Base-by-base conservation (phyloP, 2,113 vertebrate genomes). In the Coryphaenoides rupestris region DNA sequence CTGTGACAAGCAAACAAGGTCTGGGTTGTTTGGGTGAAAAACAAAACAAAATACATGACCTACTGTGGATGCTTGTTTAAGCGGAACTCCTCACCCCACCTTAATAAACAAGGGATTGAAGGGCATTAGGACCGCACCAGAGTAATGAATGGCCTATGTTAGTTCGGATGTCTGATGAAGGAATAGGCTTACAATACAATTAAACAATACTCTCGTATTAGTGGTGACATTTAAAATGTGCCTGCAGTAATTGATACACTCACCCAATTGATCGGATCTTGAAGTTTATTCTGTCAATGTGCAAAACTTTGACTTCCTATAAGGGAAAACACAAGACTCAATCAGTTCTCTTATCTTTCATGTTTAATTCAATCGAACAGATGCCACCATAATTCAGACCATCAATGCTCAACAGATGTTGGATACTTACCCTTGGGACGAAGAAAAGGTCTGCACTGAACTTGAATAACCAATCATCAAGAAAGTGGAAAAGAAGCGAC, bases 21-120 rank as follows among this genome's bases (percentile, higher is more conserved):
- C 2, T 40, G 9, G 9, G 33, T 40, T 40, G 33, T 40, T 40
- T 40, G 5, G 2, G 33, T 10, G 5, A 40, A 10, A 40, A 40
- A n/a, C n/a, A n/a, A n/a, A n/a, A n/a, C 5, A 40, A 40, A 40
- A 2, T 40, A 10, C 9, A 12, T 1, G 2, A 6, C 85, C 55
- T 90, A 98, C 97, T 99, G 97, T 45, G 97, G 97, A 74, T 99
- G 97, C 75, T 99, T 99, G 2, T 13, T 58, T 58, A 98, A 73
- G 57, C 89, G 93, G 85, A 99, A 98, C 69, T 95, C 94, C 78
- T 99, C 97, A 59, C 97, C 97, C 97, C 97, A 99, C 55, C 97
- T 98, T 66, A 21, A 55, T 63, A 19, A 60, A 60, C 45, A 67
- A 55, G 66, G 3, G 40, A 21, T 5, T 56, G 17, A 62, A 12